Conservation (phyloP, 2,797 vertebrate species). For the Eupleurogrammus muticus region DNA sequence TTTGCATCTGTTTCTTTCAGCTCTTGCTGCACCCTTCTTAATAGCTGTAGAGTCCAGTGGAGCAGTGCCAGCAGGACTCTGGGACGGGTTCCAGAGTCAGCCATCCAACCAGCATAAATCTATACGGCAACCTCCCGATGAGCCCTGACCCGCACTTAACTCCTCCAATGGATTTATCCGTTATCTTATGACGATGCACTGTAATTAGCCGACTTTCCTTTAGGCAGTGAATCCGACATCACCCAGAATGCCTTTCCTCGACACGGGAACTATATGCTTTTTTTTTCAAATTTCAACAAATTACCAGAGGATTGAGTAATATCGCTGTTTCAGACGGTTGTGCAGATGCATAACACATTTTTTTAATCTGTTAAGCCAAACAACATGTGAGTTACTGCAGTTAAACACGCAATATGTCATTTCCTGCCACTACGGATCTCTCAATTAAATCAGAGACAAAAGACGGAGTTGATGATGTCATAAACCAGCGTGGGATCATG, state of each 20-base stretch:
- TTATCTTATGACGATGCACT: conserved; percentile 17
- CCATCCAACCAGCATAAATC: conserved; percentile 42
- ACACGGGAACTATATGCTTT: neutral
- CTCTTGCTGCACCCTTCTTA: conserved; percentile 19
- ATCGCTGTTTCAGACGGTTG: too few relatives aligned
- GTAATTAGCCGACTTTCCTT: conserved; percentile 5
- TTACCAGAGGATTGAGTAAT: too few relatives aligned
- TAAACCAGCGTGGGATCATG: too few relatives aligned
- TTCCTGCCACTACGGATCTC: too few relatives aligned
- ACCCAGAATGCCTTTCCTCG: conserved; percentile 6
- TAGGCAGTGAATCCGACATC: neutral
- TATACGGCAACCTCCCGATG: conserved; percentile 35
- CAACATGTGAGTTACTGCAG: too few relatives aligned
- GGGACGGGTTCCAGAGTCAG: conserved; percentile 58
- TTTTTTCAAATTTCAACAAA: too few relatives aligned
- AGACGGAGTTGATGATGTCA: too few relatives aligned
- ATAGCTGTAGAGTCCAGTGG: conserved; percentile 34
- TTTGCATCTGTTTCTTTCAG: conserved; percentile 42
- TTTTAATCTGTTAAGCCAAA: too few relatives aligned
- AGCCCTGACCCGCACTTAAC: conserved; percentile 18
- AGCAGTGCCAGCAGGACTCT: conserved; percentile 45
- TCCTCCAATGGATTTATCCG: conserved; percentile 16
- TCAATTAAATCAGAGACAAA: too few relatives aligned
- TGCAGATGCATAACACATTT: too few relatives aligned
- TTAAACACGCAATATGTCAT: too few relatives aligned